Conservation (phyloP, 2,113 vertebrate species). For the Pleuronectes platessa region DNA sequence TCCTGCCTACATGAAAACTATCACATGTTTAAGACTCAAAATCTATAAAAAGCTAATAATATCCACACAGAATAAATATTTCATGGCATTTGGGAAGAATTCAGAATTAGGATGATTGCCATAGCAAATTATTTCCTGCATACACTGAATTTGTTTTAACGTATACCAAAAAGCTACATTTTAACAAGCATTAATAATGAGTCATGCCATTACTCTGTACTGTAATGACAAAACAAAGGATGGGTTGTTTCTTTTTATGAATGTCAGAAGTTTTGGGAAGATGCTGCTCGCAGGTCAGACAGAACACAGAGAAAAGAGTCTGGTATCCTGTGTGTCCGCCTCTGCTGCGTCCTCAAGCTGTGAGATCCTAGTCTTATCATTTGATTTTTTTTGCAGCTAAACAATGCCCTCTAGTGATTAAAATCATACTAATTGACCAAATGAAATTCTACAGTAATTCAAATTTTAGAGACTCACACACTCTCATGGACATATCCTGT, state of each 20-base stretch:
- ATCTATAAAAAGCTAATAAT: too few relatives aligned
- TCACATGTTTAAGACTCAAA: too few relatives aligned
- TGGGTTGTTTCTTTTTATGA: neutral
- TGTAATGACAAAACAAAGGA: too few relatives aligned
- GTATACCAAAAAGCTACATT: too few relatives aligned
- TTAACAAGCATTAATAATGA: too few relatives aligned
- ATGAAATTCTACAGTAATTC: neutral
- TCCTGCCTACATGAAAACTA: neutral
- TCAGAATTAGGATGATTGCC: neutral
- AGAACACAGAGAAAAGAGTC: neutral
- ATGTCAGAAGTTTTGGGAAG: neutral
- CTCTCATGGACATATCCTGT: neutral
- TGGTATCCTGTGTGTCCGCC: neutral
- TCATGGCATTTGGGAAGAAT: neutral
- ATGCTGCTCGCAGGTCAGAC: neutral
- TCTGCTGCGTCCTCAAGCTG: neutral
- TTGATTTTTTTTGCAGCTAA: conserved; percentile 21
- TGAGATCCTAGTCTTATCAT: neutral
- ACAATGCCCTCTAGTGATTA: conserved; percentile 63
- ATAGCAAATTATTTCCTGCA: too few relatives aligned
- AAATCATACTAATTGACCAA: conserved; percentile 6
- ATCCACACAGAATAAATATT: neutral
- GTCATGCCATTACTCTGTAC: too few relatives aligned
- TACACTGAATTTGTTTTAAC: too few relatives aligned
- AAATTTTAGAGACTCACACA: too few relatives aligned